Evolutionary conservation across 2,888 invertebrate species (phyloP).

Genomic region (Perdita meconis): DNA sequence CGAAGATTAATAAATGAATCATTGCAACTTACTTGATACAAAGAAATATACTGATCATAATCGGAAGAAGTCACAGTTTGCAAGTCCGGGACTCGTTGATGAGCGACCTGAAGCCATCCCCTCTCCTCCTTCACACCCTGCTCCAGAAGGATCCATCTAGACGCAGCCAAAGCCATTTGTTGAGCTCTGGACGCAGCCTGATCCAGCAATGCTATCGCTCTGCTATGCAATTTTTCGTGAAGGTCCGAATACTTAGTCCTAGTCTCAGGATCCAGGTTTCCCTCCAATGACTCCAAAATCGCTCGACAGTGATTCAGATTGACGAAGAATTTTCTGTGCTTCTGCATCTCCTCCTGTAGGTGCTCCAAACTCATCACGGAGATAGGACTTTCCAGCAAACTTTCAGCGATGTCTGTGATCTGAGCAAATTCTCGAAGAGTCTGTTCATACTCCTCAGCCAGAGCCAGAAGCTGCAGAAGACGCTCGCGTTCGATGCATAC

Average conservation of each 20-base stretch:
- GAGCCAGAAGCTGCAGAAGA: constrained; percentile 89
- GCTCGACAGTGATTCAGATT: constrained; percentile 94
- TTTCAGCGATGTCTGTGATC: constrained; percentile 93
- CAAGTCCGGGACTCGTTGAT: constrained; percentile 93
- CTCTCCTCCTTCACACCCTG: constrained; percentile 93
- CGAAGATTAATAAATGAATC: too few relatives aligned
- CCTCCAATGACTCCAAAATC: constrained; percentile 93
- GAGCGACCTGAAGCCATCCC: constrained; percentile 93
- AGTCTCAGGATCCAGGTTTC: constrained; percentile 92
- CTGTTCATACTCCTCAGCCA: constrained; percentile 95
- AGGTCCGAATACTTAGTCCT: constrained; percentile 89
- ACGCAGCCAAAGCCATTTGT: constrained; percentile 93
- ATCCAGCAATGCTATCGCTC: constrained; percentile 91
- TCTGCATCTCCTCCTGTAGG: constrained; percentile 95
- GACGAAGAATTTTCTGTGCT: constrained; percentile 94
- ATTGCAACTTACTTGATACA: constrained; percentile 86
- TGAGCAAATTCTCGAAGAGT: constrained; percentile 94
- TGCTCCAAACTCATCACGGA: constrained; percentile 91
- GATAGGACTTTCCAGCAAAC: constrained; percentile 91
- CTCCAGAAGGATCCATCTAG: constrained; percentile 92
- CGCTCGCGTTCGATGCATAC: constrained; percentile 91
- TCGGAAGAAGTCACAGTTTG: constrained; percentile 92
- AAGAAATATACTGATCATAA: constrained; percentile 93
- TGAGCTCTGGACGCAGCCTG: constrained; percentile 92
- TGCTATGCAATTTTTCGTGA: constrained; percentile 91